Conservation (phyloP, 2,113 vertebrate genomes). For the Archilochus colubris region DNA sequence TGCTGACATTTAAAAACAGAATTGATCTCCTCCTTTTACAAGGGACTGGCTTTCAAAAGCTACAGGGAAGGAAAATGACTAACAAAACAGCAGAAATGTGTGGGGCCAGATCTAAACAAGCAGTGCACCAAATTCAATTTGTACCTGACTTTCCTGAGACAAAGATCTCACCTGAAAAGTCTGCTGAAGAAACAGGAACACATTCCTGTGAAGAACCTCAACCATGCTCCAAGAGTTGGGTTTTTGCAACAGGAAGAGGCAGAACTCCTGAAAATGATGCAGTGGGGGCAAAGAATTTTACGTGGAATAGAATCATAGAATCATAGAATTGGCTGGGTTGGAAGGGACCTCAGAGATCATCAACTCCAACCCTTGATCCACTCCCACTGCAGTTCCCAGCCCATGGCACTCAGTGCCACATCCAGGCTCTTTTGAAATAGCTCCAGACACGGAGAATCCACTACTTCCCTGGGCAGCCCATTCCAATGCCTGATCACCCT, state of each 20-base stretch:
- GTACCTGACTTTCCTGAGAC: neutral
- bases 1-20: slow-evolving; percentile 46
- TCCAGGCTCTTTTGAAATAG: too few relatives aligned
- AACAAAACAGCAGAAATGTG: neutral
- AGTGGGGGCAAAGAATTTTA: neutral
- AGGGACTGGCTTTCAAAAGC: neutral
- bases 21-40: slow-evolving; percentile 21
- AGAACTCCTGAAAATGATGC: neutral
- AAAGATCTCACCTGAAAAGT: neutral
- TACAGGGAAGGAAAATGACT: neutral
- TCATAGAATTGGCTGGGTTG: too few relatives aligned
- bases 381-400: too few relatives aligned
- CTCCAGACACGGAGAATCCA: too few relatives aligned
- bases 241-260: neutral
- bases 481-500: too few relatives aligned
- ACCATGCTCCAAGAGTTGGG: neutral
- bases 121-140: neutral
- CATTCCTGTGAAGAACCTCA: too few relatives aligned
- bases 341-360: too few relatives aligned
- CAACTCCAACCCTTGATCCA: too few relatives aligned
- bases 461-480: too few relatives aligned
- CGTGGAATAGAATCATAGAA: rapidly evolving
- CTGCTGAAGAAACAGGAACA: neutral
- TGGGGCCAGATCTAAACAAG: neutral
- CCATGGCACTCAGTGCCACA: too few relatives aligned